These are phyloP conservation scores for Chelonoidis abingdonii DNA, from an alignment of 2,113 vertebrate species.

Conservation along the genomic window DNA sequence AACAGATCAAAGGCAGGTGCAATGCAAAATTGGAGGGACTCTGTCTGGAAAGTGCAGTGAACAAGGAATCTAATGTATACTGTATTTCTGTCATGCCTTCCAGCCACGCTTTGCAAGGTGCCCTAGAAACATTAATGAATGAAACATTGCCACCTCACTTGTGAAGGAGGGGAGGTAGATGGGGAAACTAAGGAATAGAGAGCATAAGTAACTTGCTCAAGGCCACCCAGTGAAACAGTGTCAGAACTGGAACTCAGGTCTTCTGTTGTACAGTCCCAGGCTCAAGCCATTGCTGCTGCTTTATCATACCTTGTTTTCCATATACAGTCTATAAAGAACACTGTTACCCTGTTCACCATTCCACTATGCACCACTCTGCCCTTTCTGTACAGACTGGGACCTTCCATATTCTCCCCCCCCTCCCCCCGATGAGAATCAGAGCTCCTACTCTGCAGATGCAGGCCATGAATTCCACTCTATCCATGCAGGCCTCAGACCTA, in stretches of 20 bases:
- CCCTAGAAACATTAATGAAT: background rate
- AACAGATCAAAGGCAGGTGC: background rate
- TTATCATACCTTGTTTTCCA: background rate
- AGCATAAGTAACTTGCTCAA: background rate
- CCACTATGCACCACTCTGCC: background rate
- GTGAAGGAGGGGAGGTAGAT: background rate
- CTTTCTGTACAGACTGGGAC: background rate
- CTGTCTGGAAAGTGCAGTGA: background rate
- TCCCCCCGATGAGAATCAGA: background rate
- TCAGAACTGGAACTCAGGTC: background rate
- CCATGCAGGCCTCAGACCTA: background rate
- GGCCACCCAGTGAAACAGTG: background rate
- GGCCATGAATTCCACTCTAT: background rate
- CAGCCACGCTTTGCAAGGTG: background rate
- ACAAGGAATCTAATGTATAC: background rate
- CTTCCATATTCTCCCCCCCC: background rate
- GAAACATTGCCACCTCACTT: background rate
- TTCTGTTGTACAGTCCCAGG: background rate
- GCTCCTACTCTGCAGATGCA: background rate
- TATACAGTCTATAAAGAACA: background rate
- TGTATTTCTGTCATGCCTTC: background rate
- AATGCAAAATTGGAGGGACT: background rate
- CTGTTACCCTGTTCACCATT: too few species aligned
- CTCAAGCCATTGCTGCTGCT: background rate
- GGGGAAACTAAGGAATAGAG: background rate